phyloP scores from a whole-genome alignment of 2,797 vertebrate genomes.

The Propithecus deckenii region DNA sequence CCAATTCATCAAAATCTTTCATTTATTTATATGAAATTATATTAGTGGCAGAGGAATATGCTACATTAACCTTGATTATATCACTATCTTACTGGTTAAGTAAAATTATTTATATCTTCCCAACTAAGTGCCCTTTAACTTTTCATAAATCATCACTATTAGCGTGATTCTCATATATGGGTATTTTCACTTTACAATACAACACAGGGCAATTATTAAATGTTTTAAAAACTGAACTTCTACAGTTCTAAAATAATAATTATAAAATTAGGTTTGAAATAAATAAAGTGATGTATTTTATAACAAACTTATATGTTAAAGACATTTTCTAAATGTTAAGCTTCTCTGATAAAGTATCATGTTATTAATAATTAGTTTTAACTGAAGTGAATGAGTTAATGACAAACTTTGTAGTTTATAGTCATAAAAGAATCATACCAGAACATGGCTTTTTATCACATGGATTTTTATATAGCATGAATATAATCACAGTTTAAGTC shows the following conservation, averaged over 20 bases:
- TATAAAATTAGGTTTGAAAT: conserved; percentile 52
- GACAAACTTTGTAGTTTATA: neutral
- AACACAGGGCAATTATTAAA: neutral
- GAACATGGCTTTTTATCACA: neutral
- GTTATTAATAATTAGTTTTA: conserved; percentile 42
- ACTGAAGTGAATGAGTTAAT: conserved; percentile 8
- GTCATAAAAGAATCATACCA: neutral
- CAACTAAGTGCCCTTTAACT: conserved; percentile 40
- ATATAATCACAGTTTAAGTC: neutral
- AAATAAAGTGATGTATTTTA: conserved; percentile 36
- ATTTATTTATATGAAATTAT: conserved; percentile 53
- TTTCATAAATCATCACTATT: conserved; percentile 48
- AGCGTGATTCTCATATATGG: conserved; percentile 2
- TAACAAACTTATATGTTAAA: conserved; percentile 29
- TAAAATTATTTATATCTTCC: conserved; percentile 47
- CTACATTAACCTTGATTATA: conserved; percentile 20
- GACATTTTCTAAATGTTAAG: conserved; percentile 18
- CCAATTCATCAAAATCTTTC: conserved; percentile 15
- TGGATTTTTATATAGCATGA: neutral
- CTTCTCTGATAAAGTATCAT: conserved; percentile 34
- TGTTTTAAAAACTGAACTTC: conserved; percentile 21
- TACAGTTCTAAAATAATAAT: conserved; percentile 33
- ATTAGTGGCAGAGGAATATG: neutral
- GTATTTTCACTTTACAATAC: conserved; percentile 43
- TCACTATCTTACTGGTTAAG: neutral